phyloP scores from a whole-genome alignment of 2,113 vertebrate species.

The Paracanthobrama guichenoti region DNA sequence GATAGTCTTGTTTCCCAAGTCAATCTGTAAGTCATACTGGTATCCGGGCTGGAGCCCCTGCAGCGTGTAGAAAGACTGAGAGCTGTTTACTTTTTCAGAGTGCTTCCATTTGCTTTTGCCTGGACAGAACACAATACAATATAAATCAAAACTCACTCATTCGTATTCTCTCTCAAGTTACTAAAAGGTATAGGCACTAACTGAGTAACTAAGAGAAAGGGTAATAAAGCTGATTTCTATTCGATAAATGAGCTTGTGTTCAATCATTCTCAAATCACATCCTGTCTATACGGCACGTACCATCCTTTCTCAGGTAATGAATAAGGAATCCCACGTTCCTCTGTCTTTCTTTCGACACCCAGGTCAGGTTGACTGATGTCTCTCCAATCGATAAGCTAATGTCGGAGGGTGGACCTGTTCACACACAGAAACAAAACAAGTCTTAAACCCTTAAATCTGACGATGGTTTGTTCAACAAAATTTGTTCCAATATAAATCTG shows the following conservation, averaged over 20 bases:
- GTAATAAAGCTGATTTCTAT: neutral
- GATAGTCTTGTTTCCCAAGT: conserved; percentile 64
- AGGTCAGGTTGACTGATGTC: conserved; percentile 79
- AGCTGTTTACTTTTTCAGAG: conserved; percentile 74
- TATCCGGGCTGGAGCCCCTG: conserved; percentile 76
- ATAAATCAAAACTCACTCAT: neutral
- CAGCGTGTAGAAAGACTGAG: conserved; percentile 79
- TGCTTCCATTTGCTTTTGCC: conserved; percentile 42
- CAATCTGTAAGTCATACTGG: conserved; percentile 72
- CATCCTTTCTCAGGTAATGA: conserved; percentile 72
- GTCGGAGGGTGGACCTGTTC: conserved; percentile 70
- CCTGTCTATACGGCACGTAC: conserved; percentile 53
- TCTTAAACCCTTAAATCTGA: neutral
- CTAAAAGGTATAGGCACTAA: neutral
- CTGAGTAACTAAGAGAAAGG: neutral
- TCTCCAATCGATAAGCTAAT: conserved; percentile 74
- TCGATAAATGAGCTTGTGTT: neutral
- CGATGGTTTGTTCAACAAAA: neutral
- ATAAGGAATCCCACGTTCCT: conserved; percentile 79
- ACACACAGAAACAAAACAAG: conserved; percentile 12
- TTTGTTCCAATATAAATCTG: neutral
- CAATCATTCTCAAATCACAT: neutral
- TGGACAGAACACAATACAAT: conserved; percentile 13
- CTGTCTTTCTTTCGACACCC: conserved; percentile 79
- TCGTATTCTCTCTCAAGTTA: neutral